Conservation (phyloP, 2,888 invertebrate genomes). For the Diachrysia chrysitis region DNA sequence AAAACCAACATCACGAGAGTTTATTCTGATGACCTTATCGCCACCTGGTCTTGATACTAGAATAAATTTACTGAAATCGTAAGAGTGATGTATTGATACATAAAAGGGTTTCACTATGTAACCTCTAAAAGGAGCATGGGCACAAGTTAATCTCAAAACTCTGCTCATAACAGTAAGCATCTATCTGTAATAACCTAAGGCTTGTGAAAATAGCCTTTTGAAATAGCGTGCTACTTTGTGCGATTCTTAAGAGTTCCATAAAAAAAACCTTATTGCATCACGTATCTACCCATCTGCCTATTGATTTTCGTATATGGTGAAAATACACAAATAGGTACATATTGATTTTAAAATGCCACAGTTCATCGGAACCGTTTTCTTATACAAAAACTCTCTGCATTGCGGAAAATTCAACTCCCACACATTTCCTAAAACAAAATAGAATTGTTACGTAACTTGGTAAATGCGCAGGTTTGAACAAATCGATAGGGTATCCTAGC, state of each 20-base stretch:
- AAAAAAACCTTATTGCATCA: no score
- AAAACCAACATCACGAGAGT: conserved; percentile 70
- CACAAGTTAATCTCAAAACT: neutral
- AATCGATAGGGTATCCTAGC: neutral
- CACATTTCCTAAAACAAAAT: neutral
- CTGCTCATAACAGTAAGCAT: no score
- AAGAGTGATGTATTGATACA: neutral
- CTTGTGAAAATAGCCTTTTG: no score
- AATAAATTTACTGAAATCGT: neutral
- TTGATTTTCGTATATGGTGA: no score
- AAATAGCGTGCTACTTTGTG: no score
- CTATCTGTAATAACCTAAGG: no score
- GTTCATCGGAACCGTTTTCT: neutral
- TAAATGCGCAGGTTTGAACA: neutral
- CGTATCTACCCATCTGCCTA: no score
- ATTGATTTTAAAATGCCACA: neutral
- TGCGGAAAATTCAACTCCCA: neutral
- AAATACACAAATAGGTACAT: no score
- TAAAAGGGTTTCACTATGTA: neutral
- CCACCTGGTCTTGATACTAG: conserved; percentile 21
- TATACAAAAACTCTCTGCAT: neutral
- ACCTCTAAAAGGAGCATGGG: neutral
- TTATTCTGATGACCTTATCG: conserved; percentile 58
- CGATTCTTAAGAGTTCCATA: no score
- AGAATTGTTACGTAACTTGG: neutral